A percentile compares a stretch with the other conserved stretches of the same genome.
Evolutionary conservation across 2,888 invertebrate species (phyloP).

Genomic region (Trisateles emortualis): DNA sequence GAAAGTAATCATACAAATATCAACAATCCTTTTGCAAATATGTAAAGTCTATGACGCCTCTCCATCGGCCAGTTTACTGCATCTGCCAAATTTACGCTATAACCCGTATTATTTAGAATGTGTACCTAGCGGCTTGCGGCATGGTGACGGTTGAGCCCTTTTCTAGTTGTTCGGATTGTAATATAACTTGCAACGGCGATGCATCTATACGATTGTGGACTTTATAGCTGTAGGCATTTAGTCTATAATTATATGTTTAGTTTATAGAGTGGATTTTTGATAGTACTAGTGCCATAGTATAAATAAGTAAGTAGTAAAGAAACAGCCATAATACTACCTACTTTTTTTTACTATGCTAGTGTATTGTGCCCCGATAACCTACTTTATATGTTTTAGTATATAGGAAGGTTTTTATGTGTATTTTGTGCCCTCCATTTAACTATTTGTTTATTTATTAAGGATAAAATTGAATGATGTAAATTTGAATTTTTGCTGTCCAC

Average conservation of each 20-base stretch:
- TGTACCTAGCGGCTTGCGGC: constrained; percentile 77
- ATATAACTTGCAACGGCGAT: constrained; percentile 48
- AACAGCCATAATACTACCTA: too few species aligned
- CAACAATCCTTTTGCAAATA: not conserved
- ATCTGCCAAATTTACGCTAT: constrained; percentile 31
- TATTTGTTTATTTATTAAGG: constrained; percentile 1
- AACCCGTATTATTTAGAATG: constrained; percentile 54
- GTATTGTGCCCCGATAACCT: constrained; percentile 7
- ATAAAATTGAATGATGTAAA: not conserved
- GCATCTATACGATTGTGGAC: constrained; percentile 65
- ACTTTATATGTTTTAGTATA: constrained; percentile 11
- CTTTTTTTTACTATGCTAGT: too few species aligned
- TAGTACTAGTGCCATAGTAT: constrained; percentile 14
- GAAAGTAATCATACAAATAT: not conserved
- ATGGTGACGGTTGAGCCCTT: constrained; percentile 74
- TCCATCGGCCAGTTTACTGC: constrained; percentile 31
- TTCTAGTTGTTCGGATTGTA: constrained; percentile 40
- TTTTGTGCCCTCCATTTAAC: constrained; percentile 7
- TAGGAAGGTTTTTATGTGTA: constrained; percentile 11
- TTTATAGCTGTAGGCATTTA: constrained; percentile 38
- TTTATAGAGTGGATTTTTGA: constrained; percentile 23
- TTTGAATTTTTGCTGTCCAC: not conserved
- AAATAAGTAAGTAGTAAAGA: too few species aligned
- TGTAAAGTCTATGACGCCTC: not conserved
- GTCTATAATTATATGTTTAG: constrained; percentile 32